These are phyloP conservation scores for Drosophila punjabiensis DNA, from an alignment of 1,140 invertebrate genomes.

Conservation along the genomic window DNA sequence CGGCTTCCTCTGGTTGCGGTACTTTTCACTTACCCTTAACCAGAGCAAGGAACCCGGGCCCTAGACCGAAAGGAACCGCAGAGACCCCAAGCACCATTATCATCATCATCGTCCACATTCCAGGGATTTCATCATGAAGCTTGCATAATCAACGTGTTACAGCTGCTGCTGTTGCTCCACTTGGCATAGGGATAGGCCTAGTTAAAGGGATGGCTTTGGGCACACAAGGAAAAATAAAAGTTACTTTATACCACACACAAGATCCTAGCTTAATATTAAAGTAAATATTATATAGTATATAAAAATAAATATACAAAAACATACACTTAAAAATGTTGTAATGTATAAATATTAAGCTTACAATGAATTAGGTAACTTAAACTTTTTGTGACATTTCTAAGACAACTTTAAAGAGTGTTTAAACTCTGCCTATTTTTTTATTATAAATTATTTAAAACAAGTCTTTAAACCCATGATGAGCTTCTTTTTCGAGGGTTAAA, in stretches of 20 bases:
- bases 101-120: constrained; percentile 62
- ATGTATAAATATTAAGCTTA: background rate
- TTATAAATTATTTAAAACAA: too few relatives aligned
- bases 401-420: too few relatives aligned
- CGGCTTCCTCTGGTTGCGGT: constrained; percentile 66
- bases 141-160: constrained; percentile 77
- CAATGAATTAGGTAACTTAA: background rate
- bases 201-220: constrained; percentile 55
- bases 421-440: too few relatives aligned
- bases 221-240: constrained; percentile 3
- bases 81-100: constrained; percentile 56
- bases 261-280: background rate
- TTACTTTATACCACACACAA: background rate
- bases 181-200: constrained; percentile 67
- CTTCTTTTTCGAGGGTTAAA: too few relatives aligned
- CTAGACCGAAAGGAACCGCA: constrained; percentile 45
- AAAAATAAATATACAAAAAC: background rate
- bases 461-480: too few relatives aligned
- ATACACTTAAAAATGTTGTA: too few relatives aligned
- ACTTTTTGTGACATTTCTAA: too few relatives aligned
- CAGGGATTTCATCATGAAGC: constrained; percentile 53
- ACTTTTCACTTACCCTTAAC: constrained; percentile 82
- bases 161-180: constrained; percentile 60
- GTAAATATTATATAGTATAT: background rate
- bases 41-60: constrained; percentile 21